Conservation (phyloP, 2,888 invertebrate species). For the Anthophora plumipes region DNA sequence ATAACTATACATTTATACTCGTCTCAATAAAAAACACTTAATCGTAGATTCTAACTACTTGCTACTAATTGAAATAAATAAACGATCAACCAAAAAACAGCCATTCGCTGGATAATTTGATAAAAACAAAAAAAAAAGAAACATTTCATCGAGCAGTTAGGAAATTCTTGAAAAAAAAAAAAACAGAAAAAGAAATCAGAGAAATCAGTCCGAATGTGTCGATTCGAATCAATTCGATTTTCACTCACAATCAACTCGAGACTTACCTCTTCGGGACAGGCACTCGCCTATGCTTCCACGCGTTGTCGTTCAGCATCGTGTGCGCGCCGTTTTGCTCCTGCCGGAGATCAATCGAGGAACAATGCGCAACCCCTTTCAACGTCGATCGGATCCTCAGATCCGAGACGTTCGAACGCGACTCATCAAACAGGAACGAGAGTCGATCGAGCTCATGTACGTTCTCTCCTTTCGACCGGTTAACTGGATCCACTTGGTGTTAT, state of each 20-base stretch:
- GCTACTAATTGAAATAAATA: too few species aligned
- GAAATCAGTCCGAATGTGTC: neutral
- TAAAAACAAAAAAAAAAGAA: too few species aligned
- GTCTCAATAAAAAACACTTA: too few species aligned
- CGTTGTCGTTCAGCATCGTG: constrained; percentile 78
- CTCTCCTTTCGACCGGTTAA: constrained; percentile 9
- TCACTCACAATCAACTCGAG: too few species aligned
- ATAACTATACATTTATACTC: too few species aligned
- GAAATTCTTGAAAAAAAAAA: too few species aligned
- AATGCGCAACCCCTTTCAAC: constrained; percentile 20
- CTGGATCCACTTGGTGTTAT: constrained; percentile 16
- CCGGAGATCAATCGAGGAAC: constrained; percentile 11
- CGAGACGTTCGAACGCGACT: constrained; percentile 41
- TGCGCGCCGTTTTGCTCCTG: neutral
- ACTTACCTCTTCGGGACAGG: constrained; percentile 83
- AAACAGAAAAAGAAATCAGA: neutral
- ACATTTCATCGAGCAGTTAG: too few species aligned
- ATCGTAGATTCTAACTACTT: too few species aligned
- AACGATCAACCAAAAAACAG: too few species aligned
- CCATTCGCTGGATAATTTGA: too few species aligned
- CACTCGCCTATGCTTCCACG: constrained; percentile 82
- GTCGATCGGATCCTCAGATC: constrained; percentile 60
- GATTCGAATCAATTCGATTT: constrained; percentile 6
- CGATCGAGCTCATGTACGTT: constrained; percentile 30
- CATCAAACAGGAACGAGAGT: constrained; percentile 41